Percentiles rank a stretch among this genome's conserved stretches.
phyloP scores from a whole-genome alignment of 2,113 vertebrate genomes.

The Taurulus bubalis region DNA sequence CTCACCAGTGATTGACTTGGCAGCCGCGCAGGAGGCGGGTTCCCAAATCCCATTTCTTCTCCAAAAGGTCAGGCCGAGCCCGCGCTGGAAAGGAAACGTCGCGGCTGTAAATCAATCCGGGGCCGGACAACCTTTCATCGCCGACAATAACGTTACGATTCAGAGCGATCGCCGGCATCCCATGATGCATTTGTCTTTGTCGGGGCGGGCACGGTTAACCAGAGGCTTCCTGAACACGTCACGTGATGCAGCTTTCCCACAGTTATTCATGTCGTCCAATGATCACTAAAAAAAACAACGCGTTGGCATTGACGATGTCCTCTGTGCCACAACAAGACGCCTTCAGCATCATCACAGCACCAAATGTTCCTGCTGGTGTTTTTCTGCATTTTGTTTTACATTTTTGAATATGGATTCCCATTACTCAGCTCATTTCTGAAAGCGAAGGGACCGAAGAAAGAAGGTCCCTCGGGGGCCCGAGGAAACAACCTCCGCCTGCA shows the following conservation, averaged over 20 bases:
- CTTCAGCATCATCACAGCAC: constrained; percentile 19
- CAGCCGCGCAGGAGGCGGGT: constrained; percentile 30
- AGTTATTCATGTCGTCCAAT: constrained; percentile 15
- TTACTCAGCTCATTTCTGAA: constrained; percentile 53
- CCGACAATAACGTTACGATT: constrained; percentile 47
- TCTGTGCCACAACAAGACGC: constrained; percentile 14
- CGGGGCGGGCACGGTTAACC: constrained; percentile 8
- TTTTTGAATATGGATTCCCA: constrained; percentile 62
- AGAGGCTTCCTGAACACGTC: constrained; percentile 22
- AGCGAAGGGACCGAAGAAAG: constrained; percentile 32
- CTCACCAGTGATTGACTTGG: constrained; percentile 40
- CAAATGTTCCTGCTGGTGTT: constrained; percentile 10
- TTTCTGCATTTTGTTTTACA: constrained; percentile 6
- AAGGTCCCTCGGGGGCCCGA: constrained; percentile 55
- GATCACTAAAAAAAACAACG: no score
- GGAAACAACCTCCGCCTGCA: constrained; percentile 74
- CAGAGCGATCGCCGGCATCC: constrained; percentile 46
- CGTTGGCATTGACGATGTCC: constrained; percentile 11
- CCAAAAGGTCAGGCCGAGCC: constrained; percentile 61
- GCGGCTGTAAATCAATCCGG: constrained; percentile 56
- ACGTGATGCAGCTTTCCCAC: constrained; percentile 19
- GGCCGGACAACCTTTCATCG: constrained; percentile 40
- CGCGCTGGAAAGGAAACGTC: constrained; percentile 35
- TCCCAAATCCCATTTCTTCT: constrained; percentile 48
- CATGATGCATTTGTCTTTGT: constrained; percentile 40